Evolutionary conservation across 92 coral and sea anemone genomes (phyloP).

Genomic region (Epizoanthus scotinus): DNA sequence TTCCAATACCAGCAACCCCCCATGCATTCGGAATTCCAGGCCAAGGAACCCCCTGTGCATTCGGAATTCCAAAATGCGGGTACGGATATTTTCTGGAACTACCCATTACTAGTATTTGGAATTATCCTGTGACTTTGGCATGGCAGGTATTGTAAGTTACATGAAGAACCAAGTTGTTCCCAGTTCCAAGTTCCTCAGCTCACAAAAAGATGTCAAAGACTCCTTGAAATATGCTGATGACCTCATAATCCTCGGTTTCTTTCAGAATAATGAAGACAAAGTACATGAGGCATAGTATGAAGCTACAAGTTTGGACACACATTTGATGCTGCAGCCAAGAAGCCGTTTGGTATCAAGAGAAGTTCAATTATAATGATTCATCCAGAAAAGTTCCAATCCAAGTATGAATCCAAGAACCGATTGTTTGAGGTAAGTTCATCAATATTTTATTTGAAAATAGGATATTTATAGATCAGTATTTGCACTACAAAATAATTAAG

Average conservation of each 20-base stretch:
- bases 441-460: too few species aligned
- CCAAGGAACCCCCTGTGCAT: too few species aligned
- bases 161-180: constrained; percentile 94
- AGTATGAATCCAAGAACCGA: constrained; percentile 80
- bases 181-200: constrained; percentile 81
- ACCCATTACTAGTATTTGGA: neutral
- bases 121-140: neutral
- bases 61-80: too few species aligned
- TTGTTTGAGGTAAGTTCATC: constrained; percentile 80
- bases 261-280: constrained; percentile 73
- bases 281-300: constrained; percentile 83
- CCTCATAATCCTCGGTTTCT: constrained; percentile 84
- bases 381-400: constrained; percentile 87
- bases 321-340: constrained; percentile 89
- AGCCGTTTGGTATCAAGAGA: constrained; percentile 70
- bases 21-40: too few species aligned
- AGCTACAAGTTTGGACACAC: constrained; percentile 91
- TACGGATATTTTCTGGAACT: too few species aligned
- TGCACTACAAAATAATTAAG: too few species aligned
- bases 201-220: constrained; percentile 83
- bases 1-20: too few species aligned
- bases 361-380: constrained; percentile 90
- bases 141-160: constrained; percentile 76
- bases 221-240: constrained; percentile 87
- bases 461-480: too few species aligned